Evolutionary conservation across 2,113 vertebrate species (phyloP), one percentile per base, ranked within the genome.

Genomic region (Alethe castanea): DNA sequence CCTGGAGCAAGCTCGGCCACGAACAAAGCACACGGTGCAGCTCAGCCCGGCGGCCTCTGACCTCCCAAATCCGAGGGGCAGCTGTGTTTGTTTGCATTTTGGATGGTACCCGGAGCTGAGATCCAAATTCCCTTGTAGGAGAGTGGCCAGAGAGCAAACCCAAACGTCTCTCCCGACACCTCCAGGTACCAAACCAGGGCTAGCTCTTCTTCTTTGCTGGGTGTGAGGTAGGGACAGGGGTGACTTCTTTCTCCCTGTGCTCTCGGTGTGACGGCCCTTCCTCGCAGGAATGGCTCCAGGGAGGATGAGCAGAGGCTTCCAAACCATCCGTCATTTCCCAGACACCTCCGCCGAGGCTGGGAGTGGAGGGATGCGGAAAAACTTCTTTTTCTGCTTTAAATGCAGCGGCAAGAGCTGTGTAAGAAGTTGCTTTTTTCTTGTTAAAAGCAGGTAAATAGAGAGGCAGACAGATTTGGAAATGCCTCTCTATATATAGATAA

Each of bases 1-100:
- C 10, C 54, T 69, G 40, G 11, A 0, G 1, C 19, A 3, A 9
- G 1, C 16, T 38, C 2, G 1, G 40, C 59, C 50, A 5, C 0
- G 6, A 64, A 69, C 47, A 28, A 10, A 45, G 35, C 64, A 5
- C 54, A 38, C 5, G 54, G 59, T 47, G 9, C 1, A 3, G 17
- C 36, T 38, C 72, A 15, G 45, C 53, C 26, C 0, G 0, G 9
- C 5, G 6, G 60, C 61, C 72, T 88, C 67, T 16, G 24, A n/a
- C 56, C 69, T 60, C 45, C 44, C 57, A 20, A 8, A 71, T 1
- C 38, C 0, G 3, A 42, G 29, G 52, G 66, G 13, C 44, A 1
- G 22, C 60, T 66, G 22, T 5, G 0, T 10, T 19, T 35, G 35
- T 92, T 73, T 35, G 33, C 8, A 4, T 92, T 96, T 81, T 38